Percentiles rank a stretch among this genome's conserved stretches.
phyloP scores from a whole-genome alignment of 2,797 vertebrate species.

The Manis javanica region DNA sequence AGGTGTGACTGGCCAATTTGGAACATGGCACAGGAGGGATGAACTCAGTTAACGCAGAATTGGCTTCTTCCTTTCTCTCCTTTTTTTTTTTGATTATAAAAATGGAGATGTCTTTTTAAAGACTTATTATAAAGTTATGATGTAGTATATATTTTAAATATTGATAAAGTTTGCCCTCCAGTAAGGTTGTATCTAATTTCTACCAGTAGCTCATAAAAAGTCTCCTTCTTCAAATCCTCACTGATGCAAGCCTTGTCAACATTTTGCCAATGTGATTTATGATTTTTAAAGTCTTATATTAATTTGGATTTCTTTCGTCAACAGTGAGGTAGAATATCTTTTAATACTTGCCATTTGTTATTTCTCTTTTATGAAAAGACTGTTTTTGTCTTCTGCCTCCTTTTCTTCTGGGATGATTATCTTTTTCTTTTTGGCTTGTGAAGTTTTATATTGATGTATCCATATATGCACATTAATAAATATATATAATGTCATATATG shows the following conservation, averaged over 20 bases:
- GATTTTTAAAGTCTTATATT: neutral
- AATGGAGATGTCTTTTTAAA: neutral
- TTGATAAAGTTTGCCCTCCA: neutral
- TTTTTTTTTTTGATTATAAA: constrained; percentile 42
- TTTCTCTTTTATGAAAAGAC: constrained; percentile 32
- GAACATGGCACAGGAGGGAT: neutral
- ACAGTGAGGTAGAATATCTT: constrained; percentile 1
- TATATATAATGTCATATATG: neutral
- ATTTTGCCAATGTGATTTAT: neutral
- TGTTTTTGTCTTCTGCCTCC: constrained; percentile 3
- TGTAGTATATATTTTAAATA: constrained; percentile 27
- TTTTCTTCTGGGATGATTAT: neutral
- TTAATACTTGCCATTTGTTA: constrained; percentile 26
- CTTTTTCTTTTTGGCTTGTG: neutral
- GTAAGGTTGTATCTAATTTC: neutral
- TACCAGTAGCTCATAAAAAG: neutral
- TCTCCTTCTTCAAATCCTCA: neutral
- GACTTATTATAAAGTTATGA: constrained; percentile 12
- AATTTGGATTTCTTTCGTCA: constrained; percentile 49
- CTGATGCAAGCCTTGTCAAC: neutral
- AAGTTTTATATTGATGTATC: constrained; percentile 12
- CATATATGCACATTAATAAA: neutral
- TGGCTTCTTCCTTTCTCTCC: neutral
- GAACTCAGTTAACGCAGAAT: neutral
- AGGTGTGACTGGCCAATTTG: neutral